Evolutionary conservation across 2,113 vertebrate species (phyloP).

Genomic region (Fulmarus glacialis): DNA sequence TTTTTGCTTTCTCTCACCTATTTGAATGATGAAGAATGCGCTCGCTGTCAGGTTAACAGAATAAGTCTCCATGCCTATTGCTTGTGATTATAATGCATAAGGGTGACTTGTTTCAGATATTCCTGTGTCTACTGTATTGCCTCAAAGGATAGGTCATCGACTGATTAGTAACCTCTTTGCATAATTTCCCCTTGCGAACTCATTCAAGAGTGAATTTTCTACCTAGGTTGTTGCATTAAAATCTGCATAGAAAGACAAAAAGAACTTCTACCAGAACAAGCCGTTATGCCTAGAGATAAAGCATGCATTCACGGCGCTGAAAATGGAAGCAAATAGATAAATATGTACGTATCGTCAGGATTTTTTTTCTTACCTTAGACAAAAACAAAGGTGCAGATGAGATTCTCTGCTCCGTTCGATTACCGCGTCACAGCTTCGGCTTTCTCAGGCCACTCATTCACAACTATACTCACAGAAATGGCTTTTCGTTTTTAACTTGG

Average conservation of each 20-base stretch:
- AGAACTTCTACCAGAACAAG: constrained; percentile 40
- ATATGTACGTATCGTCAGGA: not conserved
- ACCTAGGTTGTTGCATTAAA: constrained; percentile 48
- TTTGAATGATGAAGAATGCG: constrained; percentile 31
- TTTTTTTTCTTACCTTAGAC: not conserved
- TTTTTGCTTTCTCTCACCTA: not conserved
- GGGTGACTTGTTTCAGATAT: constrained; percentile 43
- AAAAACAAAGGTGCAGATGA: not conserved
- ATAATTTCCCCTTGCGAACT: constrained; percentile 52
- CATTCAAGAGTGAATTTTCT: constrained; percentile 41
- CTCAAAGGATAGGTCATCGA: constrained; percentile 27
- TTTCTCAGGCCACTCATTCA: not conserved
- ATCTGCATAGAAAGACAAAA: constrained; percentile 47
- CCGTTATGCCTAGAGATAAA: not conserved
- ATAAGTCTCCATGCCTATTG: not conserved
- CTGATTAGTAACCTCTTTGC: constrained; percentile 31
- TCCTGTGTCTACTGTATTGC: constrained; percentile 21
- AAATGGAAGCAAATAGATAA: constrained; percentile 37
- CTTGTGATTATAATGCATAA: constrained; percentile 7
- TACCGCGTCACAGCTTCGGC: not conserved
- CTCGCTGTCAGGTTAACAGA: constrained; percentile 40
- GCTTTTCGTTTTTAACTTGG: not conserved
- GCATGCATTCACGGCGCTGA: not conserved
- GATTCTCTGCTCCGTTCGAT: not conserved
- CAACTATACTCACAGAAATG: not conserved